Evolutionary conservation across 2,797 vertebrate genomes (phyloP).

Genomic region (Falco naumanni): DNA sequence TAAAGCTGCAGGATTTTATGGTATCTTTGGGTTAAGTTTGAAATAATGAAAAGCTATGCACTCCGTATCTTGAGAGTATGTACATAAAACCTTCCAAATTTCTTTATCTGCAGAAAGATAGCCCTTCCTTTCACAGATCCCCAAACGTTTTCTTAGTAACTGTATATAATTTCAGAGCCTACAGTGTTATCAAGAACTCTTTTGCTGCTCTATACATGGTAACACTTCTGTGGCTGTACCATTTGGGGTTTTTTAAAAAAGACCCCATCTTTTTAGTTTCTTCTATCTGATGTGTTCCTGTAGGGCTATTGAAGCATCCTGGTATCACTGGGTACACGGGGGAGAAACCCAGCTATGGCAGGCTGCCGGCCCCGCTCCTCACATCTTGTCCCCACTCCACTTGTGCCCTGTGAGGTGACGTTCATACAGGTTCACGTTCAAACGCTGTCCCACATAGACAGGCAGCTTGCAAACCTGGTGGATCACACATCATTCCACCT

Average conservation of each 20-base stretch:
- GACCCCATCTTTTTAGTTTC: background rate
- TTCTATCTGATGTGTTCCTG: background rate
- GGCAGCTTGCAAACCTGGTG: rapidly evolving
- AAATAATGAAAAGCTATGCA: background rate
- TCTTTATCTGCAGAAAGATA: background rate
- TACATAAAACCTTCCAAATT: background rate
- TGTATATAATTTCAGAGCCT: background rate
- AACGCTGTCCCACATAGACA: background rate
- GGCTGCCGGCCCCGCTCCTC: background rate
- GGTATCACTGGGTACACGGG: rapidly evolving
- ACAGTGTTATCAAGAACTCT: background rate
- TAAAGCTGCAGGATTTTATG: background rate
- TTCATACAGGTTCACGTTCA: background rate
- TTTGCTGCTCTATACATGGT: rapidly evolving
- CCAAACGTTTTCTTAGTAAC: background rate
- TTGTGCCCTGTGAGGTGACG: background rate
- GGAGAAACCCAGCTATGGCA: background rate
- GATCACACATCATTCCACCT: background rate
- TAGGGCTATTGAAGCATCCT: background rate
- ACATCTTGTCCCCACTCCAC: background rate
- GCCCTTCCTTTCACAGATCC: background rate
- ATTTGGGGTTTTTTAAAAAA: background rate
- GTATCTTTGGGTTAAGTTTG: background rate
- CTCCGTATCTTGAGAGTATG: background rate
- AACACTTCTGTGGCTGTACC: background rate